Evolutionary conservation across 2,113 vertebrate genomes (phyloP).

Genomic region (Oryzias woworae): DNA sequence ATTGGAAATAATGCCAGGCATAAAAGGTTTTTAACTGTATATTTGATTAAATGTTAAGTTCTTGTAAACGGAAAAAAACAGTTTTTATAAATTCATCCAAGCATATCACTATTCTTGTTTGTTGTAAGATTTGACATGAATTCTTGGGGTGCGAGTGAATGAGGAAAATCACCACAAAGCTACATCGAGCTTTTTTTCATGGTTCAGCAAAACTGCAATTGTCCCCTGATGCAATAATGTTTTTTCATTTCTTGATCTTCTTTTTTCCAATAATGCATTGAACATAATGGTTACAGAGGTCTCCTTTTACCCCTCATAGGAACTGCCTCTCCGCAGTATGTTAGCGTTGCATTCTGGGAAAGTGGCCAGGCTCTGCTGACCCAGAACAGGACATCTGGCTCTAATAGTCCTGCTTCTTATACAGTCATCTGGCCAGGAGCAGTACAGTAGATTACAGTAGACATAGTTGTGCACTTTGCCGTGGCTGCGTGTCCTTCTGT

Average conservation of each 20-base stretch:
- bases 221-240: conserved; percentile 7
- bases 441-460: conserved; percentile 32
- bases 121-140: too few species aligned
- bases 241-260: conserved; percentile 9
- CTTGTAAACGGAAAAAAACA: too few species aligned
- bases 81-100: too few species aligned
- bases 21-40: too few species aligned
- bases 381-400: conserved; percentile 52
- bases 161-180: conserved; percentile 9
- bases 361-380: conserved; percentile 12
- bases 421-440: conserved; percentile 33
- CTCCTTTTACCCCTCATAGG: conserved; percentile 21
- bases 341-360: conserved; percentile 23
- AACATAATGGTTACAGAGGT: conserved; percentile 50
- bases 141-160: too few species aligned
- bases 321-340: conserved; percentile 2
- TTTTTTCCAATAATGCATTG: conserved; percentile 49
- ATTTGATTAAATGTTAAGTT: too few species aligned
- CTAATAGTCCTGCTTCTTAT: conserved; percentile 57
- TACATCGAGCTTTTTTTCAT: conserved; percentile 46
- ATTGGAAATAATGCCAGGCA: too few species aligned
- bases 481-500: not conserved
- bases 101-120: too few species aligned
- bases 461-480: not conserved
- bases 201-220: conserved; percentile 40